Evolutionary conservation across 2,888 invertebrate genomes (phyloP).

Genomic region (Branchellion lobata): DNA sequence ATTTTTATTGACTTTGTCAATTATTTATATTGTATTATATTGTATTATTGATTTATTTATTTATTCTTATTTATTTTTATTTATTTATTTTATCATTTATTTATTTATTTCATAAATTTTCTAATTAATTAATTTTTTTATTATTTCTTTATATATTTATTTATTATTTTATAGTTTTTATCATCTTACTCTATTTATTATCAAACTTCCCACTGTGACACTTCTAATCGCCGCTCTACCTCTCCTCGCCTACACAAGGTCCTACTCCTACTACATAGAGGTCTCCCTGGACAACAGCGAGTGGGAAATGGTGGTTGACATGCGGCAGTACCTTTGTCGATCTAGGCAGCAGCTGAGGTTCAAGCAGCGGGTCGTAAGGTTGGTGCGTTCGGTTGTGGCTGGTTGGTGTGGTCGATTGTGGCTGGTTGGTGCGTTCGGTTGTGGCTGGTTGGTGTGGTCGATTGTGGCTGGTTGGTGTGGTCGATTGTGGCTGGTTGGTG

Average conservation of each 20-base stretch:
- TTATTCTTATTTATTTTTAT: too few relatives aligned
- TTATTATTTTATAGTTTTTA: too few relatives aligned
- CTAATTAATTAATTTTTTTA: too few relatives aligned
- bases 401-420: neutral
- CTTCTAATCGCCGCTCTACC: too few relatives aligned
- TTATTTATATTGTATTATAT: too few relatives aligned
- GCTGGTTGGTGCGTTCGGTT: neutral
- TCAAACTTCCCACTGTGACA: too few relatives aligned
- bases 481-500: neutral
- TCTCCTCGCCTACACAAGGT: conserved; percentile 67
- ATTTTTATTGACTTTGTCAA: too few relatives aligned
- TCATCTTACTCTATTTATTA: too few relatives aligned
- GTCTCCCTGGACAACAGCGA: conserved; percentile 92
- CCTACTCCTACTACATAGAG: conserved; percentile 89
- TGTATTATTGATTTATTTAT: too few relatives aligned
- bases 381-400: conserved; percentile 44
- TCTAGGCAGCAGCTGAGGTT: conserved; percentile 96
- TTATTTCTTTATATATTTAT: too few relatives aligned
- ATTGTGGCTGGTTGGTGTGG: neutral
- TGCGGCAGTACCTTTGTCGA: conserved; percentile 86
- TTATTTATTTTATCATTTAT: too few relatives aligned
- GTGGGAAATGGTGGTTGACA: conserved; percentile 90
- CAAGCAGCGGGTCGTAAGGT: conserved; percentile 79
- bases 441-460: neutral
- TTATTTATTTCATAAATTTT: too few relatives aligned